phyloP scores from a whole-genome alignment of 2,797 vertebrate species.

The Onychomys leucogaster region DNA sequence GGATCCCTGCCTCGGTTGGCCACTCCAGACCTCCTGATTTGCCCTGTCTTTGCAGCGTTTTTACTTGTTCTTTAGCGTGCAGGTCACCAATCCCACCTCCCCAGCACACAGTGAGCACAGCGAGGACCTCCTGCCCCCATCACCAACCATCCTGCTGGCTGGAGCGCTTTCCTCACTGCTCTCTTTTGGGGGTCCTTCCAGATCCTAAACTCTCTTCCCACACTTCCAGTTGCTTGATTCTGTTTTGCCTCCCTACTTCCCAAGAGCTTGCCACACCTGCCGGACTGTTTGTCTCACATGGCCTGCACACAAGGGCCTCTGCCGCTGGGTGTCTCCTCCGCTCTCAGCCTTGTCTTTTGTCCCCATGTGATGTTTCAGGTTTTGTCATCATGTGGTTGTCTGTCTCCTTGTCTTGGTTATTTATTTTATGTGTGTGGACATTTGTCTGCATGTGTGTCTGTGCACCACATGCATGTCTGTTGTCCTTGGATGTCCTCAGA shows the following conservation, averaged over 20 bases:
- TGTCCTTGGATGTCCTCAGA: neutral
- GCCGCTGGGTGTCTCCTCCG: neutral
- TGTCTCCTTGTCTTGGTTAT: neutral
- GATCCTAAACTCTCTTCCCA: neutral
- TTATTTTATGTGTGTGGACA: neutral
- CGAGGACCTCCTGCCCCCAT: neutral
- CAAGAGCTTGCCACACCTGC: neutral
- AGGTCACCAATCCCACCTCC: neutral
- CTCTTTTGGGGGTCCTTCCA: neutral
- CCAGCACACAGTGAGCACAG: neutral
- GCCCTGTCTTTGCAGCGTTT: conserved; percentile 21
- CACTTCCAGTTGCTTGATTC: neutral
- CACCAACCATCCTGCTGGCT: neutral
- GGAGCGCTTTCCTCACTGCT: neutral
- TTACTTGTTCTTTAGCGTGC: neutral
- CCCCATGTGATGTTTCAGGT: neutral
- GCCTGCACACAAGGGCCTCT: neutral
- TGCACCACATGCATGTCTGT: no score
- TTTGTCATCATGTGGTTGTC: neutral
- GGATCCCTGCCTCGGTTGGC: neutral
- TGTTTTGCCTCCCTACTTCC: neutral
- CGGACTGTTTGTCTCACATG: neutral
- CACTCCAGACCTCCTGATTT: conserved; percentile 5
- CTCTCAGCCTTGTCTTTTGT: neutral
- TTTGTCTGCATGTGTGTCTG: neutral